Evolutionary conservation across 2,113 vertebrate genomes (phyloP).

Genomic region (Poeciliopsis prolifica): DNA sequence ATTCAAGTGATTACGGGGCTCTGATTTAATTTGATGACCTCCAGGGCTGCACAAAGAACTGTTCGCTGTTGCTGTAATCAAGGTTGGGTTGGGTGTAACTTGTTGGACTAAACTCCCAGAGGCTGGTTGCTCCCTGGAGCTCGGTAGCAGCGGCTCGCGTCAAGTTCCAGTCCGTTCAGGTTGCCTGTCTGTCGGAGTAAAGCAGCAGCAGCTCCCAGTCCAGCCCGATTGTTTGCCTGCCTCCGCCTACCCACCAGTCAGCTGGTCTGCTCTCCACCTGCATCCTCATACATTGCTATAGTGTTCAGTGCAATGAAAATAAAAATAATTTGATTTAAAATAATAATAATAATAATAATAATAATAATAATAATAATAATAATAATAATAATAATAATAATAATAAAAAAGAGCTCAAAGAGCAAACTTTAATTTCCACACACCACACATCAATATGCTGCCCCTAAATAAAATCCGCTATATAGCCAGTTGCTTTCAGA

Average conservation of each 20-base stretch:
- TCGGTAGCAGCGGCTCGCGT: slow-evolving; percentile 23
- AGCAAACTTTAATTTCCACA: no score
- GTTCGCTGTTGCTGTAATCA: neutral
- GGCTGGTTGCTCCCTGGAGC: slow-evolving; percentile 38
- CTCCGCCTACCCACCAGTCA: slow-evolving; percentile 38
- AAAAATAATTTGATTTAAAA: neutral
- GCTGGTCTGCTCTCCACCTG: slow-evolving; percentile 54
- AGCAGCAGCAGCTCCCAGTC: slow-evolving; percentile 24
- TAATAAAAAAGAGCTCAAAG: no score
- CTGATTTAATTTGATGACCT: neutral
- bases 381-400: no score
- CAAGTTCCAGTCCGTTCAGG: slow-evolving; percentile 35
- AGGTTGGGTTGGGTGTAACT: neutral
- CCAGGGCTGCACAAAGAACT: neutral
- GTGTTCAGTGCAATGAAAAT: neutral
- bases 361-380: no score
- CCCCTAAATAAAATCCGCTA: no score
- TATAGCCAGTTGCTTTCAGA: no score
- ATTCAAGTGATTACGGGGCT: neutral
- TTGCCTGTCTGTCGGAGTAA: slow-evolving; percentile 25
- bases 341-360: no score
- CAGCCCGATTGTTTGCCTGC: slow-evolving; percentile 14
- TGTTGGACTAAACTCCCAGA: slow-evolving; percentile 19
- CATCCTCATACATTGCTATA: neutral
- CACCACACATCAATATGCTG: no score